Percentiles rank a stretch among this genome's conserved stretches.
These are phyloP conservation scores for Balaeniceps rex DNA, from an alignment of 2,113 vertebrate genomes.

Conservation along the genomic window DNA sequence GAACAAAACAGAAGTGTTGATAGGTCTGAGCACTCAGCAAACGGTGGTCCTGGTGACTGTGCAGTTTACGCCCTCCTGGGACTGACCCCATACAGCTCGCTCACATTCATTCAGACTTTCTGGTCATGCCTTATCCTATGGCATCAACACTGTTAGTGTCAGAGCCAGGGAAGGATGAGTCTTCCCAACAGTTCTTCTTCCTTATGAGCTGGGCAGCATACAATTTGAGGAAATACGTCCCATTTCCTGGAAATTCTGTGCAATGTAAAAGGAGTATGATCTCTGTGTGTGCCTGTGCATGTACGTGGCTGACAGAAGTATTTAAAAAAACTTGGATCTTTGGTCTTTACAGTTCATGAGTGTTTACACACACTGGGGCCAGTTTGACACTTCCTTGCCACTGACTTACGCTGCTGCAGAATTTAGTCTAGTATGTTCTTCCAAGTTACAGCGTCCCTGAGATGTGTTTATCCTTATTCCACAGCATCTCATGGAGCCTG, in stretches of 20 bases:
- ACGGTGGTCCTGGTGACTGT: neutral
- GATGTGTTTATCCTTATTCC: neutral
- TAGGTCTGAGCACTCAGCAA: neutral
- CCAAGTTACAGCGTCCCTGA: neutral
- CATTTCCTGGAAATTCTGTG: constrained; percentile 27
- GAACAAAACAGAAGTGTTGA: accelerated
- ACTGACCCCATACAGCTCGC: neutral
- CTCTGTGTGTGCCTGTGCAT: neutral
- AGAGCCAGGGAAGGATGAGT: neutral
- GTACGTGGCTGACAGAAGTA: neutral
- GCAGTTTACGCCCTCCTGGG: neutral
- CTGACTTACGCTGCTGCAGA: neutral
- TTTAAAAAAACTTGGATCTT: neutral
- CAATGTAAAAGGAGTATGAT: neutral
- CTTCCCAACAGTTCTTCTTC: neutral
- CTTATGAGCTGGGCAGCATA: neutral
- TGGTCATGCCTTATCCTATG: neutral
- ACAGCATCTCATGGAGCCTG: neutral
- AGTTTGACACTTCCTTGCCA: neutral
- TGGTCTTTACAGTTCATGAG: neutral
- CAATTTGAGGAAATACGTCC: neutral
- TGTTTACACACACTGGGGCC: accelerated
- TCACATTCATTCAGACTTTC: neutral
- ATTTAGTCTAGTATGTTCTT: neutral
- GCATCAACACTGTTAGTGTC: accelerated